phyloP scores from a whole-genome alignment of 2,888 invertebrate genomes.

The Alentia gelatinosa region DNA sequence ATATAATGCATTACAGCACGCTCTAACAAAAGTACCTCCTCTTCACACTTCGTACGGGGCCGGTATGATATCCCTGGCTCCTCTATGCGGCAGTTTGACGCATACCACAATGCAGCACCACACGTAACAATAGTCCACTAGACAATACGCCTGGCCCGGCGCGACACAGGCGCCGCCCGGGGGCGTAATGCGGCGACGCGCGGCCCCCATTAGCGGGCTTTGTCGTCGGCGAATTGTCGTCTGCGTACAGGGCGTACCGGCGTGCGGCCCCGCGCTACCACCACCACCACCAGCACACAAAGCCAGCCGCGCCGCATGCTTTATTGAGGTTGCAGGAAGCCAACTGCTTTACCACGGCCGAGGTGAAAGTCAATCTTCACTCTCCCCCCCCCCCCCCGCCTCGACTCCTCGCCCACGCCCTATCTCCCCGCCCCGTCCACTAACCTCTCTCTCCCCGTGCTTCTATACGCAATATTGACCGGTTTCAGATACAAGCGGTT shows the following conservation, averaged over 20 bases:
- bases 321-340: neutral
- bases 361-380: neutral
- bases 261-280: neutral
- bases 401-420: neutral
- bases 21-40: no score
- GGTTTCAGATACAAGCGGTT: no score
- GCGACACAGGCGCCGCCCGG: neutral
- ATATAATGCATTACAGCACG: no score
- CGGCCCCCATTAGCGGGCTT: neutral
- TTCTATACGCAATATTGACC: no score
- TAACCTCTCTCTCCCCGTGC: neutral
- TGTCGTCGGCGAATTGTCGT: neutral
- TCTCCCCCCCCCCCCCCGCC: neutral
- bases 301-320: neutral
- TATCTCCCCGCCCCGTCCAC: neutral
- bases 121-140: no score
- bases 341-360: neutral
- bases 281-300: neutral
- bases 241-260: neutral
- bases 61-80: no score
- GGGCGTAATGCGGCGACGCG: neutral
- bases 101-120: no score
- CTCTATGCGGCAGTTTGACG: no score
- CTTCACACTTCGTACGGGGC: no score
- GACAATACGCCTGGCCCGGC: neutral